phyloP scores from a whole-genome alignment of 2,888 invertebrate species.

The Hyalella azteca region DNA sequence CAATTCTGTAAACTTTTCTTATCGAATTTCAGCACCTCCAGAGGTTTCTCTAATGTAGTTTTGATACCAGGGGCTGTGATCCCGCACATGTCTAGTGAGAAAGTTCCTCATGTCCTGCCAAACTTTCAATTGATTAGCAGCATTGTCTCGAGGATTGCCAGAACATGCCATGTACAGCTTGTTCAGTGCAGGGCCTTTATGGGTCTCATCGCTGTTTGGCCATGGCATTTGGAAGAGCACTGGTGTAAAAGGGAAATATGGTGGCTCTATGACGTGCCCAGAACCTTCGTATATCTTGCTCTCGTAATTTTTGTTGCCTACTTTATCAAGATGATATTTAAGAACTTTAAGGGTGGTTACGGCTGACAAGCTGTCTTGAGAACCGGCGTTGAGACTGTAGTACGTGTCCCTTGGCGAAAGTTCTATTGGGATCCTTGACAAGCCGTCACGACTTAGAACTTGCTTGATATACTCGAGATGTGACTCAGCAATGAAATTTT shows the following conservation, averaged over 20 bases:
- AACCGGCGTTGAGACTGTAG: slow-evolving; percentile 42
- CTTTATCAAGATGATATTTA: neutral
- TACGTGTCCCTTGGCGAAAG: slow-evolving; percentile 46
- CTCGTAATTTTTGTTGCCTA: neutral
- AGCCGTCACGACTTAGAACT: neutral
- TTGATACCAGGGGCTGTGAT: slow-evolving; percentile 12
- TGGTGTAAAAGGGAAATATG: slow-evolving; percentile 38
- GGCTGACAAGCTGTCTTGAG: slow-evolving; percentile 35
- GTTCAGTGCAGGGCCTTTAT: slow-evolving; percentile 4
- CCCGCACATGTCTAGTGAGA: slow-evolving; percentile 39
- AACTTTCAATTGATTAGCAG: slow-evolving; percentile 40
- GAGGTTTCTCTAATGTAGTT: neutral
- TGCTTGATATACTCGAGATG: neutral
- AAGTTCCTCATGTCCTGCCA: slow-evolving; percentile 49
- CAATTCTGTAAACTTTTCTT: too few species aligned
- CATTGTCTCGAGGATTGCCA: neutral
- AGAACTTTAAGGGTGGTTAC: neutral
- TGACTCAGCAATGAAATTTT: neutral
- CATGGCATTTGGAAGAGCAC: neutral
- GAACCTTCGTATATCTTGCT: slow-evolving; percentile 13
- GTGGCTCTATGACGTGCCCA: slow-evolving; percentile 50
- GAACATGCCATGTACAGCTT: neutral
- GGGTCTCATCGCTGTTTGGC: neutral
- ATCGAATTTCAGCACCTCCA: too few species aligned
- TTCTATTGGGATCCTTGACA: slow-evolving; percentile 43